Conservation (phyloP, 2,113 vertebrate species). For the Peromyscus leucopus region DNA sequence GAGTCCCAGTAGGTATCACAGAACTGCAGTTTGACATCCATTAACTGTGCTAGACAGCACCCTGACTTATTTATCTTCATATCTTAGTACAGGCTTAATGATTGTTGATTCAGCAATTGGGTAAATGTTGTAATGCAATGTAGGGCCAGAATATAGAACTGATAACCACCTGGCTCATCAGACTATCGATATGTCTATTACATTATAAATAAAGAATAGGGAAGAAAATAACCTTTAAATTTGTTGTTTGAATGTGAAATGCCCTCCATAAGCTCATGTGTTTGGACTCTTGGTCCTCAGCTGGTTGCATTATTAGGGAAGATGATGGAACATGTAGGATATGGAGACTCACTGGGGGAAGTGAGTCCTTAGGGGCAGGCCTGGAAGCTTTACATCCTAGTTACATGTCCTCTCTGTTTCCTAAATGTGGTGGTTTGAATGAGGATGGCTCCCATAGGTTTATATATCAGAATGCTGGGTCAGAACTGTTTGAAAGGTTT, state of each 20-base stretch:
- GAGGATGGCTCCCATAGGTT: not conserved
- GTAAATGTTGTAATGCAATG: not conserved
- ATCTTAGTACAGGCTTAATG: not conserved
- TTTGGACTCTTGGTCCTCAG: not conserved
- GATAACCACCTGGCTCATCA: not conserved
- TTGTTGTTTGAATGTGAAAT: not conserved
- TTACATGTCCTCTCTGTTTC: not conserved
- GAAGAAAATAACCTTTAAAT: not conserved
- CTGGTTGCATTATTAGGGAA: not conserved
- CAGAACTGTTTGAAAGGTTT: not conserved
- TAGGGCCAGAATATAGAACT: not conserved
- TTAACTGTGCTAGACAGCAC: not conserved
- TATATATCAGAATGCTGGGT: not conserved
- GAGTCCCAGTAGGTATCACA: not conserved
- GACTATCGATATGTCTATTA: not conserved
- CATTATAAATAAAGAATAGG: not conserved
- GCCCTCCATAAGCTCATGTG: not conserved
- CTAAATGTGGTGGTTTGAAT: not conserved
- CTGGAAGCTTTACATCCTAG: not conserved
- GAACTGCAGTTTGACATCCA: not conserved
- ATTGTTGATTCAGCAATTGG: not conserved
- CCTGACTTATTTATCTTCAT: not conserved
- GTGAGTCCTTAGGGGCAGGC: not conserved
- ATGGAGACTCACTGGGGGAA: not conserved
- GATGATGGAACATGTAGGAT: not conserved